These are phyloP conservation scores for Anguilla pacifica DNA, from an alignment of 2,797 vertebrate species.

Conservation along the genomic window DNA sequence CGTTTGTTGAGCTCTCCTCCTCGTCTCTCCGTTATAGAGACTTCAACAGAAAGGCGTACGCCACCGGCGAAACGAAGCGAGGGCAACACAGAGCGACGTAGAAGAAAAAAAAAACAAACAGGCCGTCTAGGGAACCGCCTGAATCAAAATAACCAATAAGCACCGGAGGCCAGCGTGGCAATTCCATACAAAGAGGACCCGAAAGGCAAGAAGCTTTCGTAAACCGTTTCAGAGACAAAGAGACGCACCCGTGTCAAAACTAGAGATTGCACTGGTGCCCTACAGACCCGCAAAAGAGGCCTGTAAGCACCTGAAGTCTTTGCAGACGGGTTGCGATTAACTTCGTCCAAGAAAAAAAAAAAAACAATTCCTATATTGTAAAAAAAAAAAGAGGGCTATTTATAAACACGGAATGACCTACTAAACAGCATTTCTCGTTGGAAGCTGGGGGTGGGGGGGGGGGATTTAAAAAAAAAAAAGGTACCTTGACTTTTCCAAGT, in stretches of 20 bases:
- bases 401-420: not conserved
- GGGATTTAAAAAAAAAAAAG: no score
- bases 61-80: not conserved
- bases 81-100: not conserved
- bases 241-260: not conserved
- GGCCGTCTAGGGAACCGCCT: not conserved
- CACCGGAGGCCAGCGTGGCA: not conserved
- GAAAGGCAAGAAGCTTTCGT: not conserved
- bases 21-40: conserved; percentile 6
- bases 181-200: conserved; percentile 11
- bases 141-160: conserved; percentile 4
- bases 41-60: conserved; percentile 2
- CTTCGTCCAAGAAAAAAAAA: not conserved
- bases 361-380: not conserved
- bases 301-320: not conserved
- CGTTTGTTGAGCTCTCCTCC: not conserved
- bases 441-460: not conserved
- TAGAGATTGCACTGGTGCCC: not conserved
- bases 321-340: not conserved
- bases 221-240: not conserved
- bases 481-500: not conserved
- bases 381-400: not conserved
- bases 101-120: not conserved
- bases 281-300: not conserved
- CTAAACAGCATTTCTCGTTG: not conserved